These are phyloP conservation scores for Teleogryllus occipitalis DNA, from an alignment of 1,140 invertebrate genomes.

Conservation along the genomic window DNA sequence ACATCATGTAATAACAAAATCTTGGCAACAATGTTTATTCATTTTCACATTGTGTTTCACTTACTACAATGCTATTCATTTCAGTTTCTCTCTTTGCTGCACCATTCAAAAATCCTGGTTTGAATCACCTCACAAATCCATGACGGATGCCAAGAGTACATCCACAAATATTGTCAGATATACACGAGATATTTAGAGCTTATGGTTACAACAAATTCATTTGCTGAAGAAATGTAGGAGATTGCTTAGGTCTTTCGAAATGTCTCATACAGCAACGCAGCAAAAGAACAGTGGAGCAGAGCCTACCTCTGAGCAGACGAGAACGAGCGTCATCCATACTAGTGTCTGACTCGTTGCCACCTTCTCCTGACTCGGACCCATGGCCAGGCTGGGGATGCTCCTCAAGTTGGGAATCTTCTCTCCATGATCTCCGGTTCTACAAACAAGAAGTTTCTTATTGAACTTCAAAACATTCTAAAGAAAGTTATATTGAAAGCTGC, in stretches of 20 bases:
- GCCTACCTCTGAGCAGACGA: background rate
- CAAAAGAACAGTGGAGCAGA: background rate
- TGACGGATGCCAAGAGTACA: no score
- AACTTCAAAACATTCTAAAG: background rate
- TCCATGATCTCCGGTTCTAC: conserved; percentile 65
- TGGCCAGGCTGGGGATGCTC: conserved; percentile 26
- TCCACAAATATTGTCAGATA: no score
- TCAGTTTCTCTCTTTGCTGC: no score
- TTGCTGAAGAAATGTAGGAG: no score
- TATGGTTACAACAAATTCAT: background rate
- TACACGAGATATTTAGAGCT: background rate
- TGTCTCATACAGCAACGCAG: background rate
- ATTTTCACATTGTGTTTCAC: no score
- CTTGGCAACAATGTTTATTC: no score
- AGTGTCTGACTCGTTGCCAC: conserved; percentile 70
- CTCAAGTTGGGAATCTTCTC: conserved; percentile 52
- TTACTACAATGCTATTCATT: no score
- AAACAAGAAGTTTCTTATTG: conserved; percentile 24
- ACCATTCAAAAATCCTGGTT: no score
- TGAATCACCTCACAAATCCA: no score
- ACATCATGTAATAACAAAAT: no score
- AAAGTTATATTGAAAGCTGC: background rate
- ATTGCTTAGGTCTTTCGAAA: no score
- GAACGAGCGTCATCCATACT: conserved; percentile 51
- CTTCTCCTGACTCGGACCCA: conserved; percentile 40